Evolutionary conservation across 2,888 invertebrate genomes (phyloP).

Genomic region (Meliscaeva auricollis): DNA sequence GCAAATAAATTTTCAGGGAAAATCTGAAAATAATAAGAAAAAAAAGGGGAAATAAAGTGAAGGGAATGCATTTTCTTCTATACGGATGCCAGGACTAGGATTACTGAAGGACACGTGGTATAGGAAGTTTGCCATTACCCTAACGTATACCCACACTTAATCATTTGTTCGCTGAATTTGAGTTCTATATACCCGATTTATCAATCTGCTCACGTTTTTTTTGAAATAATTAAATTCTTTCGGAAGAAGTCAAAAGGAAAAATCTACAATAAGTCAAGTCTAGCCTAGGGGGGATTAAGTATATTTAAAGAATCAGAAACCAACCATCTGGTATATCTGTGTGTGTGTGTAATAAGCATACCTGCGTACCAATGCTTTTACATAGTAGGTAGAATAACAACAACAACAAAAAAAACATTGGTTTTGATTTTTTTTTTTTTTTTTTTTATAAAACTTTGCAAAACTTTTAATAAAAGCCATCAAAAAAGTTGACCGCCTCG

Average conservation of each 20-base stretch:
- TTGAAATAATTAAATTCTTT: constrained; percentile 33
- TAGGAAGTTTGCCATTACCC: constrained; percentile 9
- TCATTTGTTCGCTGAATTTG: constrained; percentile 29
- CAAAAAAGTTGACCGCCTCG: constrained; percentile 18
- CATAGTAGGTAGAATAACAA: no score
- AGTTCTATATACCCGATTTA: background rate
- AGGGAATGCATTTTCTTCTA: constrained; percentile 41
- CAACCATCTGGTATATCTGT: constrained; percentile 1
- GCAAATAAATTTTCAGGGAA: constrained; percentile 36
- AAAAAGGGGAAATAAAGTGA: constrained; percentile 20
- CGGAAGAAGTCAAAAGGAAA: constrained; percentile 16
- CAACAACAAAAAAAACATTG: constrained; percentile 6
- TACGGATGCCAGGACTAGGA: no score
- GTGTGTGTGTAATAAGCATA: no score
- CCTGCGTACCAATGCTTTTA: no score
- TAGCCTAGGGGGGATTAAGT: constrained; percentile 43
- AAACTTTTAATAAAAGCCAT: constrained; percentile 36
- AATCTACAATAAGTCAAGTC: constrained; percentile 35
- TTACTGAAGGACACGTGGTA: constrained; percentile 57
- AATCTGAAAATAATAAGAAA: constrained; percentile 56
- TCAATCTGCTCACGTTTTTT: constrained; percentile 12
- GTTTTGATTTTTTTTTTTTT: constrained; percentile 31
- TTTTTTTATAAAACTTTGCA: background rate
- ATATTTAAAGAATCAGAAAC: constrained; percentile 1
- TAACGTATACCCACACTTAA: background rate